phyloP scores from a whole-genome alignment of 1,140 invertebrate genomes.

The Trypoxylus dichotomus region DNA sequence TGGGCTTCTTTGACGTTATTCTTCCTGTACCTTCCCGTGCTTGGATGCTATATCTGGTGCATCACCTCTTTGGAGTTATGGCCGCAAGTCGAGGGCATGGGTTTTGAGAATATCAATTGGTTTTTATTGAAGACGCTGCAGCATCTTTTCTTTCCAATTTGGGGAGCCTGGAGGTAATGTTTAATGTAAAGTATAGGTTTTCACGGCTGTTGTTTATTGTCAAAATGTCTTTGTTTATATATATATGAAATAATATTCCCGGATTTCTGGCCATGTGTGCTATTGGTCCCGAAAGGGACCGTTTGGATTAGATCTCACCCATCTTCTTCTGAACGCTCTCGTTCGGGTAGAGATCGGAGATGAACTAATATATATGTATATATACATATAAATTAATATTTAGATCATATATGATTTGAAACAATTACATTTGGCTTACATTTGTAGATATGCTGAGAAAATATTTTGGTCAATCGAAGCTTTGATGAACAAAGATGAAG shows the following conservation, averaged over 20 bases:
- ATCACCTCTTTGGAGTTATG: slow-evolving; percentile 59
- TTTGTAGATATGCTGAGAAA: slow-evolving; percentile 62
- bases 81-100: slow-evolving; percentile 47
- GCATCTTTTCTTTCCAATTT: slow-evolving; percentile 65
- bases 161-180: slow-evolving; percentile 68
- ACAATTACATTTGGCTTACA: neutral
- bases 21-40: slow-evolving; percentile 57
- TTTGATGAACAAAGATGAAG: slow-evolving; percentile 59
- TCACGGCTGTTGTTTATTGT: neutral
- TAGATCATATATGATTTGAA: no score
- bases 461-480: slow-evolving; percentile 74
- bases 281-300: no score
- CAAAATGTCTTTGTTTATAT: no score
- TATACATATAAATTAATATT: no score
- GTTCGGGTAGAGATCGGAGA: no score
- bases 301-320: no score
- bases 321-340: no score
- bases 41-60: slow-evolving; percentile 57
- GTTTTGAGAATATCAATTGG: slow-evolving; percentile 55
- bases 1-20: slow-evolving; percentile 56
- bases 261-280: no score
- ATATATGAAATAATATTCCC: no score
- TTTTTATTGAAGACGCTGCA: slow-evolving; percentile 59
- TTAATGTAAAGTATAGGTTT: neutral
- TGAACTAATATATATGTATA: no score